Conservation (phyloP, 2,113 vertebrate genomes). For the Centropristis striata region DNA sequence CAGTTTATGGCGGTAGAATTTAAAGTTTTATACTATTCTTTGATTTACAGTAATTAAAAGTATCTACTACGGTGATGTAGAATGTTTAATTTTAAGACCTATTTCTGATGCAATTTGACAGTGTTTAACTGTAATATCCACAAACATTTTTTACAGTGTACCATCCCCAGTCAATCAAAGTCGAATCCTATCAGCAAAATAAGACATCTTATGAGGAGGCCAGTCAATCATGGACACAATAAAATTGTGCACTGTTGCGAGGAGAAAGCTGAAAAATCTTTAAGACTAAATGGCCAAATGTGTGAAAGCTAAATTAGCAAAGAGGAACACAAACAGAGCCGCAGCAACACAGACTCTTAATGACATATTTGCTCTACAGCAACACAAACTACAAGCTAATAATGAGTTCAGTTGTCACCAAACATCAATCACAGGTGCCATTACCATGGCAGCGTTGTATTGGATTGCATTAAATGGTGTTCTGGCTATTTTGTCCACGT, state of each 20-base stretch:
- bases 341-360: background rate
- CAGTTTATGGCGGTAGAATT: too few relatives aligned
- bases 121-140: too few relatives aligned
- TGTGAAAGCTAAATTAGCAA: slow-evolving; percentile 1
- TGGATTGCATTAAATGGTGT: slow-evolving; percentile 15
- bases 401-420: background rate
- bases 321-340: background rate
- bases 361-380: background rate
- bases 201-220: background rate
- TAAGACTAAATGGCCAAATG: background rate
- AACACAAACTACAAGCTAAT: background rate
- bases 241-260: background rate
- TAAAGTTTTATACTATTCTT: too few relatives aligned
- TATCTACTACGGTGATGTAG: too few relatives aligned
- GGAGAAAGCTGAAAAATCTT: background rate
- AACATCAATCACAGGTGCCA: slow-evolving; percentile 5
- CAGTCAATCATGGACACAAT: background rate
- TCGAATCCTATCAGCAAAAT: background rate
- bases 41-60: too few relatives aligned
- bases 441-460: background rate
- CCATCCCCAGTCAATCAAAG: too few relatives aligned
- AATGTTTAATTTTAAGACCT: too few relatives aligned
- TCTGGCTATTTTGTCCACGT: slow-evolving; percentile 39
- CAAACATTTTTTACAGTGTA: too few relatives aligned
- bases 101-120: too few relatives aligned